Conservation (phyloP, 2,888 invertebrate genomes). For the Hyposoter didymator region DNA sequence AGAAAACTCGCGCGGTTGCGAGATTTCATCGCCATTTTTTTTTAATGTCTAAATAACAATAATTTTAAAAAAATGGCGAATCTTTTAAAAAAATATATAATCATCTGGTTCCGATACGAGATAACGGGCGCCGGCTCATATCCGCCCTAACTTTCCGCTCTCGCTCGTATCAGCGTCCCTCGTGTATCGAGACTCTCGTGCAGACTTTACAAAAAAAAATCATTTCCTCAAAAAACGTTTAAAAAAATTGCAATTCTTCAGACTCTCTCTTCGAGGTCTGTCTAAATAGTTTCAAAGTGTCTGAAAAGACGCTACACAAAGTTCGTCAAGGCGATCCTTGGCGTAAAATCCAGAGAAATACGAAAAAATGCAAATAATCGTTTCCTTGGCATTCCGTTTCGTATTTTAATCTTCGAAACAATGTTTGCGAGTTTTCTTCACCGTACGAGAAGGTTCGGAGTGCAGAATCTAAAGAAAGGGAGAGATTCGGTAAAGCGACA, state of each 20-base stretch:
- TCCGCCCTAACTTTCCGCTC: slow-evolving; percentile 62
- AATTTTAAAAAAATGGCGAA: not conserved
- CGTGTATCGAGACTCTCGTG: too few species aligned
- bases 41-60: not conserved
- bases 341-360: too few species aligned
- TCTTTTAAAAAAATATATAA: slow-evolving; percentile 41
- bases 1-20: slow-evolving; percentile 18
- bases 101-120: slow-evolving; percentile 58
- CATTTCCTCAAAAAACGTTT: not conserved
- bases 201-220: not conserved
- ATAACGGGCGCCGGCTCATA: slow-evolving; percentile 62
- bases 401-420: not conserved
- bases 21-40: slow-evolving; percentile 4
- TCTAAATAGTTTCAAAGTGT: not conserved
- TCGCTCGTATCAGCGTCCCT: slow-evolving; percentile 19
- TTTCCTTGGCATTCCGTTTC: not conserved
- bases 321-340: not conserved
- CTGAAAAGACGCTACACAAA: not conserved
- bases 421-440: not conserved
- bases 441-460: not conserved
- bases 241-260: not conserved
- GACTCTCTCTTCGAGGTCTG: not conserved
- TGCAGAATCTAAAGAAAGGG: not conserved
- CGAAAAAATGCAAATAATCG: too few species aligned
- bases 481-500: not conserved